Base-by-base conservation (phyloP, 2,888 invertebrate species). In the Scaptomyza tumidula region DNA sequence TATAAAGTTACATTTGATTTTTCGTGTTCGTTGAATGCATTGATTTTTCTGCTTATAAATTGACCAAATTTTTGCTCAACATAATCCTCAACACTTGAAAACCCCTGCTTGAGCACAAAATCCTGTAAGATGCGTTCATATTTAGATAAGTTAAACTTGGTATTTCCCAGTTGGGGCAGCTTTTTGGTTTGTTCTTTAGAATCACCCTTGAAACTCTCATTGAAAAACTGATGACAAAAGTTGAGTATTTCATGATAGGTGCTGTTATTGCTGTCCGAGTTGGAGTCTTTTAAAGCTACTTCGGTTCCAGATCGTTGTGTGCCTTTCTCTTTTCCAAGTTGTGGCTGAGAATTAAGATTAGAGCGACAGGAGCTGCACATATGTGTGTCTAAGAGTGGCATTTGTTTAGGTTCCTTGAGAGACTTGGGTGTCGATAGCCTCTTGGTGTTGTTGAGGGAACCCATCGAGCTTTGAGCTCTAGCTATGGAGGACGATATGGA, bases 181-280 rank as follows among this genome's bases (percentile, higher is more conserved):
- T 75, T 73, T 78, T 31, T 6, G 9, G 44, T 1, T 19, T 19
- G 1, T 19, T 19, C 2, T 19, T 19, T 19, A 19, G 19, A 0
- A 4, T n/a, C n/a, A 1, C 19, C 53, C 11, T 76, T 75, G 35
- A 85, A 86, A 46, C 88, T 90, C 24, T 91, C 89, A 41, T 88
- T 84, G 43, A 91, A 91, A 56, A 91, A 91, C 39, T 90, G 90
- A 29, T 89, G 75, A 58, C 91, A 91, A 46, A 90, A 91, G 39
- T 87, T 86, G 9, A 90, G 80, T 14, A 90, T 86, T 7, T 90
- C 90, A 3, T 81, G 78, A 55, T 91, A 91, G 0, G 89, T 88
- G 19, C 2, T 19, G 3, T 71, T 75, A 11, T 35, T 35, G 35
- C 53, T 27, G 6, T 63, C 72, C 0, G 7, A 27, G 11, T 16